Percentiles rank a stretch among this genome's conserved stretches.
These are phyloP conservation scores for Drosophila parthenogenetica DNA, from an alignment of 2,888 invertebrate genomes.

Conservation along the genomic window DNA sequence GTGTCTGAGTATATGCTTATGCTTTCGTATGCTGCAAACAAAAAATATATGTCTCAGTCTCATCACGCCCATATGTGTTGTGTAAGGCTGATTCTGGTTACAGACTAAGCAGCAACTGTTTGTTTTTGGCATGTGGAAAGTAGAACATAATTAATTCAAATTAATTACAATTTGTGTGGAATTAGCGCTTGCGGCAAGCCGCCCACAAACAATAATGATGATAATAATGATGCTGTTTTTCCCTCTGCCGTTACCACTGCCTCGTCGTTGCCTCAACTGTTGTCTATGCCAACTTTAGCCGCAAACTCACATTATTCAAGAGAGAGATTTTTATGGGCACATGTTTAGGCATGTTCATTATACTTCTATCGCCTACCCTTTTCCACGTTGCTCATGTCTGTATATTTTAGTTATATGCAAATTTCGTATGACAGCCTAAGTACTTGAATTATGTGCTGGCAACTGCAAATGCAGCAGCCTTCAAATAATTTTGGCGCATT, in stretches of 20 bases:
- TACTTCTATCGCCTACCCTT: neutral
- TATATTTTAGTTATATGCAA: conserved; percentile 41
- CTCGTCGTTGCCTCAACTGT: conserved; percentile 7
- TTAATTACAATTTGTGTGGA: conserved; percentile 82
- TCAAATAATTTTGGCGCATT: conserved; percentile 51
- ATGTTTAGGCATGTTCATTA: conserved; percentile 29
- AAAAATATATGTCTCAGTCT: conserved; percentile 52
- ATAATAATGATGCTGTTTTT: conserved; percentile 23
- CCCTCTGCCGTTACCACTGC: neutral
- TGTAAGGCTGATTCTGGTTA: conserved; percentile 17
- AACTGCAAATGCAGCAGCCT: conserved; percentile 23
- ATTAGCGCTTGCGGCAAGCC: conserved; percentile 75
- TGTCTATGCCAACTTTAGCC: conserved; percentile 34
- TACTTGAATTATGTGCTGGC: conserved; percentile 45
- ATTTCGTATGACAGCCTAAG: conserved; percentile 26
- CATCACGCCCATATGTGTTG: conserved; percentile 44
- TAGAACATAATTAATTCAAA: conserved; percentile 82
- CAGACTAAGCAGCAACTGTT: conserved; percentile 43
- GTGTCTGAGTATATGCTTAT: conserved; percentile 12
- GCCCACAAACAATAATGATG: conserved; percentile 38
- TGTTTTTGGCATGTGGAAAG: conserved; percentile 73
- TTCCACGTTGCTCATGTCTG: conserved; percentile 4
- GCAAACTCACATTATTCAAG: conserved; percentile 40
- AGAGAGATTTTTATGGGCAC: conserved; percentile 52
- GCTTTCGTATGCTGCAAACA: conserved; percentile 42